Percentiles rank a stretch among this genome's conserved stretches.
These are phyloP conservation scores for Falco punctatus DNA, from an alignment of 2,113 vertebrate genomes.

Conservation along the genomic window DNA sequence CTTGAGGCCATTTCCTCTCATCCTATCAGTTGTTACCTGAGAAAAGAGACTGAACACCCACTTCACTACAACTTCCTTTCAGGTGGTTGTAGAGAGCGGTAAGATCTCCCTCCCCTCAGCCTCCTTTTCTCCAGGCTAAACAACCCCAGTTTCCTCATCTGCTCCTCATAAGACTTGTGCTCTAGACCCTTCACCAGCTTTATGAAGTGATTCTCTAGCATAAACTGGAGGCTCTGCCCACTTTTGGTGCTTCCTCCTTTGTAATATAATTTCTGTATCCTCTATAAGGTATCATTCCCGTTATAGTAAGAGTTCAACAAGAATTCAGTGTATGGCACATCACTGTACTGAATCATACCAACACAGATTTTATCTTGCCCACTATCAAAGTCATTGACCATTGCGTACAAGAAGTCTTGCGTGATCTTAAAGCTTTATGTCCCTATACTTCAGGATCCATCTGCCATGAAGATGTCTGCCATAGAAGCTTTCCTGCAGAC, in stretches of 20 bases:
- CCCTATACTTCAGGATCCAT: conserved; percentile 32
- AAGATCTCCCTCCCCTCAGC: no score
- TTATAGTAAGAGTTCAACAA: conserved; percentile 32
- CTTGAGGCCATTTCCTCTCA: no score
- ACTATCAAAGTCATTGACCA: conserved; percentile 50
- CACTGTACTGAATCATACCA: conserved; percentile 52
- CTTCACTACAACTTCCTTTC: no score
- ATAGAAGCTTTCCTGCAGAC: conserved; percentile 54
- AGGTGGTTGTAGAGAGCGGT: no score
- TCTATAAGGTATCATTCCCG: conserved; percentile 19
- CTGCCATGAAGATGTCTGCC: conserved; percentile 70
- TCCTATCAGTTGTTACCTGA: no score
- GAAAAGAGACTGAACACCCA: no score
- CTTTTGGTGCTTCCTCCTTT: conserved; percentile 31
- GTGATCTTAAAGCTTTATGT: conserved; percentile 9
- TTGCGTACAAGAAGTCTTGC: conserved; percentile 30
- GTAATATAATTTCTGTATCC: conserved; percentile 41
- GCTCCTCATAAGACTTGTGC: no score
- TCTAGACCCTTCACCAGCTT: background rate
- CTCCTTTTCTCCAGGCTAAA: no score
- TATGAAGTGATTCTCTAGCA: conserved; percentile 62
- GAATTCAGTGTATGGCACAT: conserved; percentile 19
- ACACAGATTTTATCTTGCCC: conserved; percentile 51
- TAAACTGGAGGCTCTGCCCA: conserved; percentile 46
- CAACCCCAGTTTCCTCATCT: no score